Conservation (phyloP, 2,797 vertebrate species). For the Phoebastria nigripes region DNA sequence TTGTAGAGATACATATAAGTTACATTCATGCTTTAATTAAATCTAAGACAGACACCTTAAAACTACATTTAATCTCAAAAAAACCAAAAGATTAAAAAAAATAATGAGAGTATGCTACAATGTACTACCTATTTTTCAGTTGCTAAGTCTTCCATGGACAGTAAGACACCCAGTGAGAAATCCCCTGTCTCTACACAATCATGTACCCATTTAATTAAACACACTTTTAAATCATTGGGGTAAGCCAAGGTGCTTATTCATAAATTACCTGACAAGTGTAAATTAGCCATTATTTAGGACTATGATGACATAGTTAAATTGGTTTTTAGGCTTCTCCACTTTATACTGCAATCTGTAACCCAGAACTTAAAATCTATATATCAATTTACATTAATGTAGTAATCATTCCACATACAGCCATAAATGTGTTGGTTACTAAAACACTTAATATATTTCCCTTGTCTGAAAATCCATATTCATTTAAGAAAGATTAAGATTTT, state of each 20-base stretch:
- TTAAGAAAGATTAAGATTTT: background rate
- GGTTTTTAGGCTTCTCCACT: background rate
- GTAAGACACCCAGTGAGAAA: background rate
- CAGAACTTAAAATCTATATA: background rate
- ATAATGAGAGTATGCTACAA: background rate
- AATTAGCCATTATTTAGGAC: background rate
- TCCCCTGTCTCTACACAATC: background rate
- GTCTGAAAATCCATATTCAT: background rate
- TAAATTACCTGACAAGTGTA: background rate
- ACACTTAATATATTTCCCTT: background rate
- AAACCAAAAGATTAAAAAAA: background rate
- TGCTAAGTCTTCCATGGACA: background rate
- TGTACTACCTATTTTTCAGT: background rate
- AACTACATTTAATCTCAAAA: background rate
- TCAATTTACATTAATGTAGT: background rate
- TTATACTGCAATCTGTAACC: background rate
- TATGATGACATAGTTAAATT: background rate
- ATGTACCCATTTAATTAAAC: background rate
- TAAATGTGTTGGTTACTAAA: background rate
- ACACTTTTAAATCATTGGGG: accelerated
- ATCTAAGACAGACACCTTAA: background rate
- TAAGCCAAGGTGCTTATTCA: background rate
- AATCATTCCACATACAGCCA: background rate
- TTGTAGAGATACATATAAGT: background rate
- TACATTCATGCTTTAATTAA: background rate